Conservation (phyloP, 2,113 vertebrate species). For the Caloenas nicobarica region DNA sequence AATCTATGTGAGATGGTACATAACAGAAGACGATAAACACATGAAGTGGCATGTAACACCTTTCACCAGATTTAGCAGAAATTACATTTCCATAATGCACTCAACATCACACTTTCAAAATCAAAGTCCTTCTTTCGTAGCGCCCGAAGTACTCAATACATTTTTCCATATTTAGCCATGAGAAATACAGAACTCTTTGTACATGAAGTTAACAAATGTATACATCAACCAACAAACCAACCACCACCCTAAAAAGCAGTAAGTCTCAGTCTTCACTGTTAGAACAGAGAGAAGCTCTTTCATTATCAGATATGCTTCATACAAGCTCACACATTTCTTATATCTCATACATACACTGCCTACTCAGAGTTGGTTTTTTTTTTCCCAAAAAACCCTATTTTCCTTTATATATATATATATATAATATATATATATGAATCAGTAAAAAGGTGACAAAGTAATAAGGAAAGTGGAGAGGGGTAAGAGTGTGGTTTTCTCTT, state of each 20-base stretch:
- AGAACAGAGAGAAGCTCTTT: not conserved
- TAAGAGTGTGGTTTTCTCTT: not conserved
- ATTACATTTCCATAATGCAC: not conserved
- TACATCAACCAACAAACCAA: not conserved
- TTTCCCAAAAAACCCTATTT: not conserved
- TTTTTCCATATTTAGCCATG: not conserved
- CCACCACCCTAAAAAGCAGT: not conserved
- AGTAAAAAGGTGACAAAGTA: not conserved
- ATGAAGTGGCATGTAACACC: not conserved
- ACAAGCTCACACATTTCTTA: not conserved
- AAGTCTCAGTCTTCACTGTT: not conserved
- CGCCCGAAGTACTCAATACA: not conserved
- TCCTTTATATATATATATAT: too few relatives aligned
- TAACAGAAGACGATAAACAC: not conserved
- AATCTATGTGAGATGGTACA: not conserved
- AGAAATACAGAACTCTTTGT: not conserved
- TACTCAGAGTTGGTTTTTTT: not conserved
- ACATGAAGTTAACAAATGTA: not conserved
- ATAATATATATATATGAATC: not conserved
- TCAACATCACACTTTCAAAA: not conserved
- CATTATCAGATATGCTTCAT: not conserved
- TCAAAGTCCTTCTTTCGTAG: not conserved
- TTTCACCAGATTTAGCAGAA: not conserved
- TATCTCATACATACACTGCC: not conserved
- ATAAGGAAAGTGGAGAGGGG: not conserved